Base-by-base conservation (phyloP, 2,113 vertebrate genomes). In the Anarrhichthys ocellatus region DNA sequence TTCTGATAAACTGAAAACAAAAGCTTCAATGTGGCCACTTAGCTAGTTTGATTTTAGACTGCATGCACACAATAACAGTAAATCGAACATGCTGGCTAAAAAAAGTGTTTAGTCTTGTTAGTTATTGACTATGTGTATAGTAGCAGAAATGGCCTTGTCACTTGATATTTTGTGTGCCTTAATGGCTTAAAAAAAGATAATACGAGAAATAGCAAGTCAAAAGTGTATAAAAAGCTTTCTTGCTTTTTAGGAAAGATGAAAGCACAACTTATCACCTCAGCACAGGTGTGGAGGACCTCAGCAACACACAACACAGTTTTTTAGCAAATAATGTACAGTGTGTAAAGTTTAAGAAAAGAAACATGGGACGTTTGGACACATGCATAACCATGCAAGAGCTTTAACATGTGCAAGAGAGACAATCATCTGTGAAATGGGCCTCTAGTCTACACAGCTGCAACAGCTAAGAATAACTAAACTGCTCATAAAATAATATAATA, bases 11-110 rank as follows among this genome's bases (percentile, higher is more conserved):
- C 5, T 63, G 24, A 42, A 66, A 52, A 29, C 40, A 0, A 73
- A 67, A 52, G 24, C 44, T n/a, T 52, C 69, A 32, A 69, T 81
- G 7, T 52, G 15, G 27, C 52, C 61, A 48, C 18, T 29, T 40
- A n/a, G 36, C 24, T 29, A 10, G 13, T 2, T 59, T 46, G 9
- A 58, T 17, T 34, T n/a, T 32, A n/a, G 40, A 5, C 20, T 73
- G 48, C 0, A 13, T 44, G 5, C 13, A 66, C 24, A 80, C 17
- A 44, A 34, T 24, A n/a, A 27, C 63, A 38, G 6, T 42, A 29
- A 27, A 54, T 8, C 27, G 4, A 14, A 63, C 36, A 63, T 72
- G 56, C 15, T 42, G 27, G 27, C 36, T 14, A 42, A 36, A 38
- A 20, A 52, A 5, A 56, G 17, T 20, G 27, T 18, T 70, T n/a